Conservation (phyloP, 1,140 invertebrate species). For the Cyrtorhinus lividipennis region DNA sequence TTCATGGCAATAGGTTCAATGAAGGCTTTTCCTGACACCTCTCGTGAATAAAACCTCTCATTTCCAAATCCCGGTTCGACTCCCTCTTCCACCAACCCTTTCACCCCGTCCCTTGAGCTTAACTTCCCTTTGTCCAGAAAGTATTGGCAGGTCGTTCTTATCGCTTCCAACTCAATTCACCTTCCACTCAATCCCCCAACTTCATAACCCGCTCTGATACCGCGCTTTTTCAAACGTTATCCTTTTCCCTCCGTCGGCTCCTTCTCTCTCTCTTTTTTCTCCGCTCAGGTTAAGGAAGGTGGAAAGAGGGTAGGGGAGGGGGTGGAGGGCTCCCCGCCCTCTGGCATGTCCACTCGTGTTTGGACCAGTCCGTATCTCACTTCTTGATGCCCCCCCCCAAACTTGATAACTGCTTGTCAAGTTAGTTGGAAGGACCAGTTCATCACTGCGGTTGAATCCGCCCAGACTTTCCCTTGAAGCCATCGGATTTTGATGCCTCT, state of each 20-base stretch:
- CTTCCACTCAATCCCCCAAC: neutral
- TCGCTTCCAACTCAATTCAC: neutral
- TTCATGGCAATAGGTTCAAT: too few relatives aligned
- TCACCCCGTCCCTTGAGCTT: too few relatives aligned
- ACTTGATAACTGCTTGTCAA: conserved; percentile 2
- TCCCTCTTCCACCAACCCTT: neutral
- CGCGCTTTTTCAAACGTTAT: neutral
- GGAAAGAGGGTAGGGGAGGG: too few relatives aligned
- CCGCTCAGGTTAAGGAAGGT: too few relatives aligned
- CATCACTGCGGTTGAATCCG: neutral
- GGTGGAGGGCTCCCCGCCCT: too few relatives aligned
- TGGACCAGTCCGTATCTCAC: neutral
- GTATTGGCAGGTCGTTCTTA: neutral
- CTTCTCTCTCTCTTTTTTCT: neutral
- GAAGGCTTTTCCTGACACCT: too few relatives aligned
- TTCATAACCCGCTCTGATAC: neutral
- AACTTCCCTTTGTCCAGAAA: neutral
- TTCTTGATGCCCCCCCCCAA: neutral
- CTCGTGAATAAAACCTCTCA: neutral
- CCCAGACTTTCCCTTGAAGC: neutral
- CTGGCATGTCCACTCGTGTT: neutral
- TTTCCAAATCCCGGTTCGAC: neutral
- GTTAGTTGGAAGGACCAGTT: conserved; percentile 4
- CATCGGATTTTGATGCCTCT: neutral
- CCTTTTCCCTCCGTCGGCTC: too few relatives aligned